phyloP scores from a whole-genome alignment of 2,888 invertebrate species.

The Bombylius major region DNA sequence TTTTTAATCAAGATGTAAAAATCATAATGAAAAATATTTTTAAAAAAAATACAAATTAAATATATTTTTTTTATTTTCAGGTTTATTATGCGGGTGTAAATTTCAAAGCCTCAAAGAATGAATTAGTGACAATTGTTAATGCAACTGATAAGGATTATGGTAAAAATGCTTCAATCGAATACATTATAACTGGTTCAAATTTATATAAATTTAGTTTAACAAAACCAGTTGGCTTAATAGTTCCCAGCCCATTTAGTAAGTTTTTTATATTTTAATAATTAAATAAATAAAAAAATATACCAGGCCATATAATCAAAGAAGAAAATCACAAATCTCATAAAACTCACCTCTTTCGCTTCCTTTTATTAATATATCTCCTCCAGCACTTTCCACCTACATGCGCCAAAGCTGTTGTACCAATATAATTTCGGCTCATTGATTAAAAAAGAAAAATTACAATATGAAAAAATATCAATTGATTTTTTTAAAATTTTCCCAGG shows the following conservation, averaged over 20 bases:
- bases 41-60: not conserved
- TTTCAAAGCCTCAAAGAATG: slow-evolving; percentile 63
- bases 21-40: not conserved
- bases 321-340: no score
- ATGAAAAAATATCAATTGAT: no score
- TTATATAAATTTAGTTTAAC: slow-evolving; percentile 66
- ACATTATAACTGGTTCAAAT: slow-evolving; percentile 69
- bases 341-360: no score
- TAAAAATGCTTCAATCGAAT: slow-evolving; percentile 68
- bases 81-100: slow-evolving; percentile 49
- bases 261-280: not conserved
- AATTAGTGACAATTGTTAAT: slow-evolving; percentile 57
- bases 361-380: no score
- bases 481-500: slow-evolving; percentile 14
- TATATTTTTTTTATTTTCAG: slow-evolving; percentile 9
- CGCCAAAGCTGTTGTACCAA: no score
- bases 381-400: no score
- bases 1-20: slow-evolving; percentile 43
- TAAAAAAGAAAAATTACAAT: no score
- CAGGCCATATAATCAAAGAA: no score
- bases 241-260: slow-evolving; percentile 65
- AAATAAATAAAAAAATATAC: not conserved
- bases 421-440: no score
- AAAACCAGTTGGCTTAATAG: slow-evolving; percentile 69
- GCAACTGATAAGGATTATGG: slow-evolving; percentile 76